Base-by-base conservation (phyloP, 2,797 vertebrate species). In the Numenius phaeopus region DNA sequence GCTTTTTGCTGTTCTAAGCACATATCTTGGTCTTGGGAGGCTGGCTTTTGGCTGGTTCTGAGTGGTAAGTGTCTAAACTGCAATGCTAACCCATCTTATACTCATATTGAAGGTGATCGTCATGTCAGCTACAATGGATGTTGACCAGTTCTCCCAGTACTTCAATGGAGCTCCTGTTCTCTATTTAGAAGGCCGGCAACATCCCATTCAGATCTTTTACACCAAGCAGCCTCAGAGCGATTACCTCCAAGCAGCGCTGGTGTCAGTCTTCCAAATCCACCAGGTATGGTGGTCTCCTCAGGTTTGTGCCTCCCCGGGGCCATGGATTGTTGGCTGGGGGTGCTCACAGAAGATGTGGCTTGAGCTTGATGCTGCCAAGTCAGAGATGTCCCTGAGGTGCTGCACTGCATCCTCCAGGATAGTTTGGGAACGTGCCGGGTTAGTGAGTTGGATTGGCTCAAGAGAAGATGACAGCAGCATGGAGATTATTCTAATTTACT, bases 61-160 rank as follows among this genome's bases (percentile, higher is more conserved):
- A 19, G 30, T 72, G 7, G 0, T 3, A 14, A 20, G 26, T 15
- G 62, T 81, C 15, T 9, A 11, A 71, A 42, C 30, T 42, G 78
- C 44, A 47, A 47, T 27, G 19, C 79, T 94, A 54, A 96, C 34
- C 49, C 13, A 0, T 40, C 11, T 62, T 55, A 7, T 80, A 40
- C 46, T 83, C 42, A 3, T 39, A 0, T 15, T 81, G 40, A 62
- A 99, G 99, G 98, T 99, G 70, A 97, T 99, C 2, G 87, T 99
- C 96, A 99, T 99, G 99, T 99, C 99, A 5, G 99, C 99, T 76
- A 99, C 99, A 0, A 99, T 99, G 99, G 99, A 99, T 5, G 99
- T 99, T 34, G 99, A 99, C 95, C 98, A 99, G 86, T 99, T 99
- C 97, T 99, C 99, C 3, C 98, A 99, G 89, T 99, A 99, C 95